Percentiles rank a stretch among this genome's conserved stretches.
Conservation (phyloP, 1,140 invertebrate genomes). For the Euura saliciscinereae region DNA sequence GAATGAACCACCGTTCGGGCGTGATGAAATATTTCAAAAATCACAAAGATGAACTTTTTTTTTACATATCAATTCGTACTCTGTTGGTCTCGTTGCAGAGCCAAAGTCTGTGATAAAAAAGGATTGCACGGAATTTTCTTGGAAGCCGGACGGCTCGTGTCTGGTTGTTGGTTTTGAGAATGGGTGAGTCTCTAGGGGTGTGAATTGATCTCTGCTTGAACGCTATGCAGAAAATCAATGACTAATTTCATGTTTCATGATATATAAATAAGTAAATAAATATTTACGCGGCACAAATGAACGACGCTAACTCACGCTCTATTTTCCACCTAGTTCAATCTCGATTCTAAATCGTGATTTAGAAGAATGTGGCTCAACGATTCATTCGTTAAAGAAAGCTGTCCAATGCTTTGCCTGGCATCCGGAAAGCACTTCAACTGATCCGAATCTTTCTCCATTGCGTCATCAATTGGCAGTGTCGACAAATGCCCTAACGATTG, state of each 20-base stretch:
- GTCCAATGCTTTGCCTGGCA: conserved; percentile 74
- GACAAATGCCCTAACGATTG: conserved; percentile 61
- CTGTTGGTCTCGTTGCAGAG: conserved; percentile 24
- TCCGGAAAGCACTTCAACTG: conserved; percentile 67
- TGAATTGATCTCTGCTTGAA: too few species aligned
- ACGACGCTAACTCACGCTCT: background rate
- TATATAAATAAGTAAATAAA: conserved; percentile 14
- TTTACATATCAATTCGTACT: conserved; percentile 16
- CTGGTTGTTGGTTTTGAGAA: conserved; percentile 68
- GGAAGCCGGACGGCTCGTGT: conserved; percentile 66
- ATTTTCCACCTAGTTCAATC: conserved; percentile 39
- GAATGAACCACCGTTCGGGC: background rate
- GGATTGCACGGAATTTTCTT: conserved; percentile 63
- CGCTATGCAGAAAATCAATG: background rate
- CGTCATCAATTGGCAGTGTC: conserved; percentile 70
- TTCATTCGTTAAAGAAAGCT: conserved; percentile 59
- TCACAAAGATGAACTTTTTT: background rate
- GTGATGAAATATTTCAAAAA: too few species aligned
- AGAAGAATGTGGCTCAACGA: conserved; percentile 28
- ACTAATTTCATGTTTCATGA: conserved; percentile 21
- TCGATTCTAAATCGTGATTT: conserved; percentile 44
- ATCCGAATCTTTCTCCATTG: conserved; percentile 62
- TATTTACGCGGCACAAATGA: background rate
- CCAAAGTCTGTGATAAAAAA: conserved; percentile 42
- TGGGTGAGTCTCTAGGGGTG: conserved; percentile 50